A percentile compares a stretch with the other conserved stretches of the same genome.
Evolutionary conservation across 2,113 vertebrate genomes (phyloP).

Genomic region (Meriones unguiculatus): DNA sequence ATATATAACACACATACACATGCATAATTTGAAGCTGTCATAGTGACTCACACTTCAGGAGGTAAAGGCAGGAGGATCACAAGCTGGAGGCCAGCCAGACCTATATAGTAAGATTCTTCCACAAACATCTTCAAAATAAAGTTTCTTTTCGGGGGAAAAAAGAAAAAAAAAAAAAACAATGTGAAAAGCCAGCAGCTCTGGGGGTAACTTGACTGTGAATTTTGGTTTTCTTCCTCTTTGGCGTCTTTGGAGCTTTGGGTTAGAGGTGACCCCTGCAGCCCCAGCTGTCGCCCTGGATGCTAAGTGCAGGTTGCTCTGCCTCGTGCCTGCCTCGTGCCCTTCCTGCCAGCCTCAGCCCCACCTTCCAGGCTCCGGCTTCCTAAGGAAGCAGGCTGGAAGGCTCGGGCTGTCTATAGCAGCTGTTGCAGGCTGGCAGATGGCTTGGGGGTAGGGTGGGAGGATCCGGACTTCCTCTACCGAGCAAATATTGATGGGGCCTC

Average conservation of each 20-base stretch:
- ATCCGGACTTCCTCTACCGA: neutral
- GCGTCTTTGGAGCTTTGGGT: neutral
- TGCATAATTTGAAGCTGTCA: neutral
- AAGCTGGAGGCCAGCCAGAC: neutral
- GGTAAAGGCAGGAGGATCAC: neutral
- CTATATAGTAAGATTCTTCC: neutral
- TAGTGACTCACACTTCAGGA: neutral
- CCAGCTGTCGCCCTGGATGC: neutral
- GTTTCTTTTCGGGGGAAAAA: neutral
- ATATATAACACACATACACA: neutral
- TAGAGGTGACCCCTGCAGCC: neutral
- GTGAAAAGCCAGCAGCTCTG: too few relatives aligned
- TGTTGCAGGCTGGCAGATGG: constrained; percentile 54
- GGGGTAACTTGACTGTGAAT: fast-evolving
- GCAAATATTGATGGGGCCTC: constrained; percentile 63
- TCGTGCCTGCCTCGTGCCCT: fast-evolving
- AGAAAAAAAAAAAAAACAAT: too few relatives aligned
- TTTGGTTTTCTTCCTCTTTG: neutral
- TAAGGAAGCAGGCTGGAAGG: neutral
- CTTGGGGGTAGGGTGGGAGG: neutral
- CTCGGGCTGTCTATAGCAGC: neutral
- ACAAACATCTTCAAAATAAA: neutral
- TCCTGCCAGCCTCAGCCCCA: neutral
- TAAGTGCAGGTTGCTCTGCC: neutral
- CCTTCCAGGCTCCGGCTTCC: neutral